Base-by-base conservation (phyloP, 2,797 vertebrate genomes). In the Psittacula derbiana region DNA sequence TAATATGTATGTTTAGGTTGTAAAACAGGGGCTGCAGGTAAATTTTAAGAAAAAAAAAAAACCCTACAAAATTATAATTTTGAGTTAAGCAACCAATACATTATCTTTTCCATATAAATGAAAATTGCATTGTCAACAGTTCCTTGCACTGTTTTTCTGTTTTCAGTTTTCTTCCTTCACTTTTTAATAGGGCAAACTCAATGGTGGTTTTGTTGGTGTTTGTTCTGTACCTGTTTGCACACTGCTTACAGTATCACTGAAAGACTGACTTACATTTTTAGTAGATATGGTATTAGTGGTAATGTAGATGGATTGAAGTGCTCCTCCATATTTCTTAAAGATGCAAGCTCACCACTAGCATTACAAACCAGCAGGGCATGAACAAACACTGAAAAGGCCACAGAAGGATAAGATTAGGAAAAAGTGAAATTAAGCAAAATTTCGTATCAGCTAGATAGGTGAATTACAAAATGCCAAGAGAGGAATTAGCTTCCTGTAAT, bases 301-400 rank as follows among this genome's bases (percentile, higher is more conserved):
- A 98, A 82, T 0, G 96, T 92, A 30, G 96, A 67, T 25, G 98
- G 97, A 71, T 76, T 97, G 78, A 98, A 96, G 92, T 98, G 88
- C 88, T 98, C 97, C 61, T 97, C 97, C 89, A 98, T 86, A 70
- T 98, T 98, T 86, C 97, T 97, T 88, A 98, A 87, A 53, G 95
- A 92, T 14, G 97, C 97, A 58, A 98, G 96, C 95, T 98, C 98
- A 27, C 97, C 87, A 24, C 98, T 98, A 47, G 98, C 98, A 33
- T 98, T 98, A 69, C 98, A 98, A 41, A 98, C 97, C 64, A 98
- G 89, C 84, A 98, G 86, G 23, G 98, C 98, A 2, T 98, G 98
- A 62, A 98, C 98, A 62, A 96, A 61, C 9, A 21, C 98, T 98
- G 91, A 7, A 70, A 82, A 92, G 10, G 79, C 17, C n/a, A 66